phyloP scores from a whole-genome alignment of 1,140 invertebrate species.

The Harpegnathos saltator region DNA sequence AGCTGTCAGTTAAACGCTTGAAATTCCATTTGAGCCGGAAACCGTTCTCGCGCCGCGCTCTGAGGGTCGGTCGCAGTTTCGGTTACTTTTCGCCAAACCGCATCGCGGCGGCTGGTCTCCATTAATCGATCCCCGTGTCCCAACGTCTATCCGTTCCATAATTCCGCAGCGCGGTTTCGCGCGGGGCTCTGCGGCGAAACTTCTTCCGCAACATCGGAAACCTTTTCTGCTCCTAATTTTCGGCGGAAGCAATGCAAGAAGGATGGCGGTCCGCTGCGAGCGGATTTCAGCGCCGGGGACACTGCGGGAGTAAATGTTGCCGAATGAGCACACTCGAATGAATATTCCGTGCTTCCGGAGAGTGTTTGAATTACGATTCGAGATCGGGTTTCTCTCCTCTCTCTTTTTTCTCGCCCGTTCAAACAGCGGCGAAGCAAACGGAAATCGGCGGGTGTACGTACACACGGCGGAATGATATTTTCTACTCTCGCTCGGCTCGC shows the following conservation, averaged over 20 bases:
- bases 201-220: conserved; percentile 74
- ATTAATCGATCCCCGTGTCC: conserved; percentile 76
- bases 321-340: conserved; percentile 21
- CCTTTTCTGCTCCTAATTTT: conserved; percentile 76
- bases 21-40: conserved; percentile 58
- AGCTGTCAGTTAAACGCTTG: conserved; percentile 53
- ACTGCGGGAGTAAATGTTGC: conserved; percentile 27
- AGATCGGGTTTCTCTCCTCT: conserved; percentile 19
- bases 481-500: too few relatives aligned
- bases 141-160: conserved; percentile 66
- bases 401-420: conserved; percentile 17
- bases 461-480: not conserved
- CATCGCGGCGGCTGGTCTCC: conserved; percentile 70
- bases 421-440: conserved; percentile 22
- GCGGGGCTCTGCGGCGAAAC: conserved; percentile 72
- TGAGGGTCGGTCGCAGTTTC: conserved; percentile 59
- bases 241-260: not conserved
- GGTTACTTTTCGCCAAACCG: conserved; percentile 75
- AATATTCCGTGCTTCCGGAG: conserved; percentile 17
- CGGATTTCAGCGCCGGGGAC: not conserved
- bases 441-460: conserved; percentile 21
- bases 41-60: conserved; percentile 31
- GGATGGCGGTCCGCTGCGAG: not conserved
- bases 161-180: conserved; percentile 75
- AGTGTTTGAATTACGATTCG: conserved; percentile 41